Conservation (phyloP, 2,888 invertebrate genomes). For the Macrostomum cliftonense region DNA sequence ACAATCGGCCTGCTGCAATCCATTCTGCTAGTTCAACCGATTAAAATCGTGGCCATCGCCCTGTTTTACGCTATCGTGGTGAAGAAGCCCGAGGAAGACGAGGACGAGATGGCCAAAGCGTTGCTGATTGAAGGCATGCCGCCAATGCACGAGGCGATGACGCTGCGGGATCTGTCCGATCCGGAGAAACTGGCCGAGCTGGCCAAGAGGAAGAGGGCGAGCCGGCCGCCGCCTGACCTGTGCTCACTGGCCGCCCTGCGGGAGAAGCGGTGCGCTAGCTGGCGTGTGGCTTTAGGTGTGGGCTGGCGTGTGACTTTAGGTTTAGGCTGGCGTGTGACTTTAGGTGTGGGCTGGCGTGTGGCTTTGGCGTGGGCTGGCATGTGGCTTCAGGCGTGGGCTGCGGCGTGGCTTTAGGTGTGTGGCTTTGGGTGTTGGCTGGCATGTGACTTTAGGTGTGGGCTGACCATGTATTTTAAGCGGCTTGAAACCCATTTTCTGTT, state of each 20-base stretch:
- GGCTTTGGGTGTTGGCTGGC: too few species aligned
- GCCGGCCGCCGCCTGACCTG: conserved; percentile 16
- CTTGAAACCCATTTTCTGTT: too few species aligned
- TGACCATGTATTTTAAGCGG: too few species aligned
- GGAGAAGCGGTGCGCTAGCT: conserved; percentile 1
- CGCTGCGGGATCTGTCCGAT: conserved; percentile 14
- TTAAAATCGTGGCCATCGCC: conserved; percentile 16
- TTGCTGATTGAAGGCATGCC: conserved; percentile 8
- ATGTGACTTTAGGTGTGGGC: too few species aligned
- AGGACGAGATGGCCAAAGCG: conserved; percentile 12
- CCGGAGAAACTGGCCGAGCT: conserved; percentile 13
- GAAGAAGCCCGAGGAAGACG: conserved; percentile 17
- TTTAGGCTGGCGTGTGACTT: too few species aligned
- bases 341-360: too few species aligned
- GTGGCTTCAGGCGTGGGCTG: too few species aligned
- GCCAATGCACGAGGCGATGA: conserved; percentile 16
- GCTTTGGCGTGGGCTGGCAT: too few species aligned
- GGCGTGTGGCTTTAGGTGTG: too few species aligned
- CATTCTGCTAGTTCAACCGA: conserved; percentile 13
- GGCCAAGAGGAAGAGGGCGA: conserved; percentile 12
- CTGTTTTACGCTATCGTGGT: conserved; percentile 18
- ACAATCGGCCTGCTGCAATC: conserved; percentile 14
- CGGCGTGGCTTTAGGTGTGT: too few species aligned
- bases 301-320: too few species aligned
- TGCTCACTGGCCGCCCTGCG: conserved; percentile 15